phyloP scores from a whole-genome alignment of 2,113 vertebrate genomes.

The Peromyscus polionotus region DNA sequence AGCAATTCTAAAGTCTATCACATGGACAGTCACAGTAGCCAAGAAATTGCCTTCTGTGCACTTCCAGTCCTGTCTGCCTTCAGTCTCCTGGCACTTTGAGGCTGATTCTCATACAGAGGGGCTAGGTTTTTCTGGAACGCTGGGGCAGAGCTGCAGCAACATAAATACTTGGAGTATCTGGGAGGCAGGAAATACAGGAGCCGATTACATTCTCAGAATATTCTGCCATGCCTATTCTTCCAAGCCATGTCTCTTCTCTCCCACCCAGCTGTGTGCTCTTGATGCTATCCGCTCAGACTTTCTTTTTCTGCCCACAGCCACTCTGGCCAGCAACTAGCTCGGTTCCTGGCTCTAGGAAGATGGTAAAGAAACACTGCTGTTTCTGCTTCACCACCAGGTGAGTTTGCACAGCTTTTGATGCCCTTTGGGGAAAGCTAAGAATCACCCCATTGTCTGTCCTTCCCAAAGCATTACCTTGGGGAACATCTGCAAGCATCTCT shows the following conservation, averaged over 20 bases:
- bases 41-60: background rate
- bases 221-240: accelerated
- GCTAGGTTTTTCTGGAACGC: background rate
- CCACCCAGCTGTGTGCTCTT: background rate
- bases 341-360: background rate
- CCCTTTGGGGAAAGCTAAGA: background rate
- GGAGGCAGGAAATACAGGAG: background rate
- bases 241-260: background rate
- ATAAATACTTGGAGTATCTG: background rate
- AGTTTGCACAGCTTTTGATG: background rate
- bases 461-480: background rate
- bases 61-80: no score
- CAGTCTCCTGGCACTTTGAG: no score
- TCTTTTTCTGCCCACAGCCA: no score
- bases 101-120: no score
- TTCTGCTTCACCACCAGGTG: background rate
- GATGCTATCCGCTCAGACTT: background rate
- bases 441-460: background rate
- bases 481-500: background rate
- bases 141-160: accelerated
- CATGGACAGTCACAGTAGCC: background rate
- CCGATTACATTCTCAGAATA: background rate
- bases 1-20: background rate
- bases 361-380: no score
- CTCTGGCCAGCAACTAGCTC: background rate